Base-by-base conservation (phyloP, 2,113 vertebrate species). In the Macquaria ambigua region DNA sequence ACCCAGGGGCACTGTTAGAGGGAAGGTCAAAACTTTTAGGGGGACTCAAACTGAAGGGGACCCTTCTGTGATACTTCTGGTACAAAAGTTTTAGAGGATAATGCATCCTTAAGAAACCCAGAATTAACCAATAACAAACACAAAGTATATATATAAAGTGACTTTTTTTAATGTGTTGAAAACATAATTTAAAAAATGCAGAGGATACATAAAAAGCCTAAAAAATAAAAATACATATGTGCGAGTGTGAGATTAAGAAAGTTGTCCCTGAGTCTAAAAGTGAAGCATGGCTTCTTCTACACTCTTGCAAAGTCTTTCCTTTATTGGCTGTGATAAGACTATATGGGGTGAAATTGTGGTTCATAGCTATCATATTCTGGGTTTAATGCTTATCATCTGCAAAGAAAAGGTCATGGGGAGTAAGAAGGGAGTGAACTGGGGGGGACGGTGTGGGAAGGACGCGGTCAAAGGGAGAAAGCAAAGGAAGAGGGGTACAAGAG, bases 361-460 rank as follows among this genome's bases (percentile, higher is more conserved):
- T 76, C 61, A 72, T 81, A 72, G 71, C n/a, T 52, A 66, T 64
- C 25, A 4, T 15, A 55, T n/a, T 64, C 0, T 6, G 9, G 28
- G 34, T 43, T 76, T 84, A 72, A 43, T 28, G 34, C 76, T 82
- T 77, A 80, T 88, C 70, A 82, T 56, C 75, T 79, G 59, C 31
- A 73, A 43, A 15, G 56, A 75, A 73, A 31, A 82, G 88, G 82
- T 86, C 50, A 63, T 9, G 18, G 14, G 58, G 70, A 61, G 62
- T 46, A 63, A 41, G n/a, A 34, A 68, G 39, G 48, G 31, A 77
- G 73, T 58, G 74, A 78, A 74, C 11, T 69, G 34, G 15, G 23
- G 37, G 78, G 78, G 56, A 56, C 46, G 31, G 5, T 4, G 50
- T 53, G 20, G 12, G 28, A 48, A 58, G 59, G 64, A 71, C 46